These are phyloP conservation scores for Crotophaga sulcirostris DNA, from an alignment of 2,113 vertebrate species.

Conservation along the genomic window DNA sequence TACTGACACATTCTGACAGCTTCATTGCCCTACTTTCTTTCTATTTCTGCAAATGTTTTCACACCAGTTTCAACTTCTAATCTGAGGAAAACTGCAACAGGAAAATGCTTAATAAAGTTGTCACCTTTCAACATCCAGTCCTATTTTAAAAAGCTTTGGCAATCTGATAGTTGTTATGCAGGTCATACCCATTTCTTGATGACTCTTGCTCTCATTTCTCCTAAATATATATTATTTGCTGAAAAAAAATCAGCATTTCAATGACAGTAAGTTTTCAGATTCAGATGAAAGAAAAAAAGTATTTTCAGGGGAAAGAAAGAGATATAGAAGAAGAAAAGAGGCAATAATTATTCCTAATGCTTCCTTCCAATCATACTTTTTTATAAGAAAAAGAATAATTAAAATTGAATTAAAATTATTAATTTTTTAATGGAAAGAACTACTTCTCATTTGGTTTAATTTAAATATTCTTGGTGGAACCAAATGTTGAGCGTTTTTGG, in stretches of 20 bases:
- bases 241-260: neutral
- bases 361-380: neutral
- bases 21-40: neutral
- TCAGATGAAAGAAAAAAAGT: neutral
- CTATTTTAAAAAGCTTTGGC: neutral
- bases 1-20: neutral
- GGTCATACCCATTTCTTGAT: neutral
- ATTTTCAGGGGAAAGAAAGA: neutral
- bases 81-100: neutral
- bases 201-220: neutral
- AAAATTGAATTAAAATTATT: neutral
- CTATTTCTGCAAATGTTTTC: neutral
- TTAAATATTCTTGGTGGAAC: neutral
- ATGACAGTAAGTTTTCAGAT: neutral
- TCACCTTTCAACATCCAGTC: neutral
- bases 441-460: neutral
- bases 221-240: neutral
- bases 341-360: neutral
- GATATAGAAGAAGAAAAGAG: neutral
- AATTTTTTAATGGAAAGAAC: rapidly evolving
- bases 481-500: rapidly evolving
- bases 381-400: neutral
- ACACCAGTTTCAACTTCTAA: neutral
- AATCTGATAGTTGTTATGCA: neutral
- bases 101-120: neutral